A percentile compares a stretch with the other conserved stretches of the same genome.
phyloP scores from a whole-genome alignment of 2,113 vertebrate species.

The Chloroceryle aenea region DNA sequence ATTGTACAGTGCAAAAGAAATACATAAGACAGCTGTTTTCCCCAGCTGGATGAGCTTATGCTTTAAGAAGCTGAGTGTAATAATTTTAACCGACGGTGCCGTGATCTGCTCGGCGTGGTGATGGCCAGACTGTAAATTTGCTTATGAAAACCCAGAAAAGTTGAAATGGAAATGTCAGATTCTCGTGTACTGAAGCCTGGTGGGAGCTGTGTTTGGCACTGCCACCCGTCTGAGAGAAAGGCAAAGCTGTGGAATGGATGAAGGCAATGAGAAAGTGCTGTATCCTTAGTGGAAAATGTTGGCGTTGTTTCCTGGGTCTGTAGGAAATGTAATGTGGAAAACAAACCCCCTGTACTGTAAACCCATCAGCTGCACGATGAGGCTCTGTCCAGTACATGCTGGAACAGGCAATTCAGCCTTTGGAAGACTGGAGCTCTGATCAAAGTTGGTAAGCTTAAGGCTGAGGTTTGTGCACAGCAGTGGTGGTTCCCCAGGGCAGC shows the following conservation, averaged over 20 bases:
- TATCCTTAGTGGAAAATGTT: not conserved
- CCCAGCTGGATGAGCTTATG: not conserved
- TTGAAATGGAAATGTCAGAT: not conserved
- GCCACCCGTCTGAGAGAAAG: not conserved
- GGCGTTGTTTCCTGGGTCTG: not conserved
- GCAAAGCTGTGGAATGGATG: not conserved
- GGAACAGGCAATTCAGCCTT: not conserved
- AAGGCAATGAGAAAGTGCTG: not conserved
- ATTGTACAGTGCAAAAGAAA: not conserved
- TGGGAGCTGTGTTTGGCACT: not conserved
- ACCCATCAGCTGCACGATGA: not conserved
- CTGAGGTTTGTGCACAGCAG: constrained; percentile 16
- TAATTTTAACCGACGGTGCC: not conserved
- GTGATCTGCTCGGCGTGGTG: not conserved
- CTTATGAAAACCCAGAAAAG: not conserved
- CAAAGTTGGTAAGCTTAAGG: not conserved
- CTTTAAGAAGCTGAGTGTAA: not conserved
- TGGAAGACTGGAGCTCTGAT: constrained; percentile 19
- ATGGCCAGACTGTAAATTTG: not conserved
- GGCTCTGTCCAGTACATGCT: not conserved
- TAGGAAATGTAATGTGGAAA: not conserved
- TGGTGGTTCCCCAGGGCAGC: not conserved
- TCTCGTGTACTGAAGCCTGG: not conserved
- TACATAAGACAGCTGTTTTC: not conserved
- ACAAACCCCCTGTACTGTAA: not conserved